Base-by-base conservation (phyloP, 2,888 invertebrate genomes). In the Keiferia lycopersicella region DNA sequence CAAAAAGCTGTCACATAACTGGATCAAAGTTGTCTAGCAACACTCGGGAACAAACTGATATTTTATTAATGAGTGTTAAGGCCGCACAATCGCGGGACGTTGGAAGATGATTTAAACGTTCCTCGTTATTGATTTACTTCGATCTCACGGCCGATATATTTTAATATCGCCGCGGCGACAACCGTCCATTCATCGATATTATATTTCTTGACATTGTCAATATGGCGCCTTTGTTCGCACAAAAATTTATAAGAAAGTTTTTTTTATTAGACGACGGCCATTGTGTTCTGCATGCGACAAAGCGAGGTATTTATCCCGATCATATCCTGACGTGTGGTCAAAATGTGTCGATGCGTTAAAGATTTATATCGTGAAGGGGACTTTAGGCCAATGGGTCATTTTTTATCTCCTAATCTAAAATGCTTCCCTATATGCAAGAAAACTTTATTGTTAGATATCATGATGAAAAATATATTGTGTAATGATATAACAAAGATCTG, bases 181-280 rank as follows among this genome's bases (percentile, higher is more conserved):
- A 73, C 78, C 78, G 82, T 86, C 85, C 82, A 76, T 82, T 81
- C 80, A 80, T 81, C 79, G 81, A 84, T 81, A 84, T 83, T 82
- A 83, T 82, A 82, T 86, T 83, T 84, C 71, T 75, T 77, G 80
- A 82, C 83, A 80, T 82, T 90, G 91, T 91, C 91, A 88, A 82
- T 84, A 83, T 83, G 81, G 88, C 85, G 88, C 87, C 88, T 89
- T 91, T 91, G 91, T 91, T 87, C 88, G 85, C 82, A 77, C 87
- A 83, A 87, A 88, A 88, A 88, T 90, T 83, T 88, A 88, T 88
- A 88, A 85, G n/a, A n/a, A n/a, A n/a, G 86, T 88, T 91, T 87
- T 88, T 90, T 83, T 88, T 88, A 86, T 88, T 91, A 88, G 89
- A 88, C 81, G 80, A 79, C 72, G 77, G 79, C 86, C 84, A 86